A percentile compares a stretch with the other conserved stretches of the same genome.
These are phyloP conservation scores for Drosophila pseudotalamancana DNA, from an alignment of 2,888 invertebrate genomes.

Conservation along the genomic window DNA sequence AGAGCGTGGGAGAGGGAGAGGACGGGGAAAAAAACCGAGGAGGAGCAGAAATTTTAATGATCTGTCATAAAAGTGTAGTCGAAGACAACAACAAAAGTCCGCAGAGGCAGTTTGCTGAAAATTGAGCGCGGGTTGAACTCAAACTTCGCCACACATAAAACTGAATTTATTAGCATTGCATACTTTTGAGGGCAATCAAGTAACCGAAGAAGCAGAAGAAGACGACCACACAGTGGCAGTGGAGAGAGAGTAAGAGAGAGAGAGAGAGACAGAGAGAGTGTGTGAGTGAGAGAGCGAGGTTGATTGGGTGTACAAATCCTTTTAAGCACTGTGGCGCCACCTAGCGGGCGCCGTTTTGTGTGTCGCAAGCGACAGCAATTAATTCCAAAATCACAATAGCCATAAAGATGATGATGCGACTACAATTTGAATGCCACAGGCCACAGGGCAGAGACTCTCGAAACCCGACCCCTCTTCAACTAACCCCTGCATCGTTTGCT, in stretches of 20 bases:
- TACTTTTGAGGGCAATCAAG: slow-evolving; percentile 76
- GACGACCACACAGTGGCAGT: no score
- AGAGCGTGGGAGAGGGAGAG: no score
- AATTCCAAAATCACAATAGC: slow-evolving; percentile 79
- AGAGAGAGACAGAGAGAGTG: neutral
- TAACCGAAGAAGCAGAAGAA: slow-evolving; percentile 47
- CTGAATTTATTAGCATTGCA: slow-evolving; percentile 76
- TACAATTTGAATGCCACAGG: slow-evolving; percentile 69
- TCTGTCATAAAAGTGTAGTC: slow-evolving; percentile 71
- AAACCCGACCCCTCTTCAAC: neutral
- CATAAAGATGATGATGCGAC: slow-evolving; percentile 79
- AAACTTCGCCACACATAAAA: slow-evolving; percentile 56
- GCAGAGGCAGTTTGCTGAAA: slow-evolving; percentile 31
- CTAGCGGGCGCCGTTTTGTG: slow-evolving; percentile 50
- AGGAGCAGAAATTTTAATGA: slow-evolving; percentile 67
- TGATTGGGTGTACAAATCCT: slow-evolving; percentile 56
- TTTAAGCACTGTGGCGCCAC: slow-evolving; percentile 73
- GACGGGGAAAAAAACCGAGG: slow-evolving; percentile 10
- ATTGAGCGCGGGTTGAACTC: slow-evolving; percentile 24
- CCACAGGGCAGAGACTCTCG: slow-evolving; percentile 1
- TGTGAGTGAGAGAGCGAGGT: no score
- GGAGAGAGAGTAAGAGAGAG: neutral
- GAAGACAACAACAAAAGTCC: slow-evolving; percentile 22
- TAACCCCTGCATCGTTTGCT: neutral
- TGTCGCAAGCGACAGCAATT: slow-evolving; percentile 67